Evolutionary conservation across 2,797 vertebrate genomes (phyloP), one percentile per base, ranked within the genome.

Genomic region (Lagorchestes hirsutus): DNA sequence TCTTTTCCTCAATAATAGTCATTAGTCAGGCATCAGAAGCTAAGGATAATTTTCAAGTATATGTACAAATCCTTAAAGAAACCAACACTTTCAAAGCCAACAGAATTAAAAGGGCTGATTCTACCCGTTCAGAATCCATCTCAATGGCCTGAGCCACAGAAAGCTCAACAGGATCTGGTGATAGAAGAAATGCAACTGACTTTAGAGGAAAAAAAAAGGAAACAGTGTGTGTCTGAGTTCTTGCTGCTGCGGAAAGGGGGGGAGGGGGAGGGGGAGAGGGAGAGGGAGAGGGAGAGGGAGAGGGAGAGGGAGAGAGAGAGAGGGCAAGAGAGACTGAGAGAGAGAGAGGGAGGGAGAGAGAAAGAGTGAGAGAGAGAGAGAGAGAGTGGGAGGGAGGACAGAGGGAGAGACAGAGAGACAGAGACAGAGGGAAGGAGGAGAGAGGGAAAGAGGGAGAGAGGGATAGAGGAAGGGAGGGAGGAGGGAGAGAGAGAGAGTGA

Each of bases 1-100:
- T 93, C 93, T 95, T 94, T 96, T 95, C 96, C 58, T 90, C 87
- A 93, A 95, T 95, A 74, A 96, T 46, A 94, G 93, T 91, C 54
- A 95, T 92, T 74, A 52, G 56, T 55, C 14, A 50, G 46, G 90
- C n/a, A 67, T 22, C 93, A 95, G 58, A 93, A 92, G 58, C 12
- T 95, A 82, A 46, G 4, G 8, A 82, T 22, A 82, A 9, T 46
- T 82, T 82, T 82, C 40, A 82, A 82, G 40, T 82, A 11, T 27
- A 82, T 24, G 74, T 9, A 46, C 18, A 46, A 82, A 46, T 82
- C n/a, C 10, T 82, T 27, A 82, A 82, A 82, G 74, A 82, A 82
- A 46, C 22, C n/a, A 46, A 82, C 40, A 46, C 74, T 82, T 82
- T 46, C n/a, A 46, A 82, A 82, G n/a, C 18, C 74, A 82, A 82